Base-by-base conservation (phyloP, 1,140 invertebrate genomes). In the Drosophila repletoides region DNA sequence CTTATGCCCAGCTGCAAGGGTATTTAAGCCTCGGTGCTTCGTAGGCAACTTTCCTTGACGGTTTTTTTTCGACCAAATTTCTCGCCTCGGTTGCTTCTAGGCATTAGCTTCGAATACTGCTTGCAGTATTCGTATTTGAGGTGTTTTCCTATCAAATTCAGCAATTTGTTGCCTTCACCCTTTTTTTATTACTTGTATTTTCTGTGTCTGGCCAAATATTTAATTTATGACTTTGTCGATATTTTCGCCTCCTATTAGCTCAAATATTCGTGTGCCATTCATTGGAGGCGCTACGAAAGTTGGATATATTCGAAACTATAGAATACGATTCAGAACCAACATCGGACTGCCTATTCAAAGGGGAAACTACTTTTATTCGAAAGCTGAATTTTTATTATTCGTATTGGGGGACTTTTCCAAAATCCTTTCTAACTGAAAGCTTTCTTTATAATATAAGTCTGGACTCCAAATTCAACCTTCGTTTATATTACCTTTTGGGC, bases 171-270 rank as follows among this genome's bases (percentile, higher is more conserved):
- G 59, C 69, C 77, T 73, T 84, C 73, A 71, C 55, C 65, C 46
- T 64, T 72, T 46, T 43, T 51, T 36, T 52, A n/a, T 49, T 41
- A 21, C 34, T 14, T 7, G 7, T 1, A 26, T 15, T 72, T 41
- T 38, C 33, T 26, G 19, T 61, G 17, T 26, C 15, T 65, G 49
- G 51, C 55, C 71, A 86, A 88, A 79, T 79, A 76, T 77, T 77
- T 88, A 84, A 89, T 89, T 89, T 89, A 89, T 89, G 87, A 67
- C 77, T 81, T 72, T 81, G 68, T 40, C 75, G 88, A 89, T 89
- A 88, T 72, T 80, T 77, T 55, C 21, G 38, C 28, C 10, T 38
- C 7, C 26, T 40, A 26, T 45, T 52, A 43, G 52, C 58, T 48
- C 29, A 41, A 55, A 33, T 10, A 22, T 69, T 74, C 68, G 72